These are phyloP conservation scores for Lutraria lutraria DNA, from an alignment of 2,888 invertebrate species.

Conservation along the genomic window DNA sequence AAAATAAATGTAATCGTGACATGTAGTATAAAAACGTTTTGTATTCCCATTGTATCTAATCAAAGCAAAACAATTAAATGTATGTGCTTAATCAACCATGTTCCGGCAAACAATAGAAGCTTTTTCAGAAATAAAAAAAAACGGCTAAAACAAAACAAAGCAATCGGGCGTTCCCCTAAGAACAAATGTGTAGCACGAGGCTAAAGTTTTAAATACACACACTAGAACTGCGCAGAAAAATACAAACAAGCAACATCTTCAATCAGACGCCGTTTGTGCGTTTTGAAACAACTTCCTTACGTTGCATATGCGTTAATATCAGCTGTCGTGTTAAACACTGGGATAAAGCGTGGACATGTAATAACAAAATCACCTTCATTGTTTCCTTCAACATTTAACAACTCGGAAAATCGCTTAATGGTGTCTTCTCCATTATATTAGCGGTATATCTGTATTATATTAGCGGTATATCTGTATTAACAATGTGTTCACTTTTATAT, in stretches of 20 bases:
- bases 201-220: too few relatives aligned
- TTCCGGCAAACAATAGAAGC: too few relatives aligned
- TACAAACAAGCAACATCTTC: not conserved
- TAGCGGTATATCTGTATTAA: slow-evolving; percentile 5
- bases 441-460: not conserved
- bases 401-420: not conserved
- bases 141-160: too few relatives aligned
- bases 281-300: not conserved
- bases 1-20: too few relatives aligned
- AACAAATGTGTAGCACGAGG: too few relatives aligned
- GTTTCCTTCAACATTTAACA: not conserved
- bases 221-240: too few relatives aligned
- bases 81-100: too few relatives aligned
- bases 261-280: not conserved
- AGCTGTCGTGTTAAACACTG: not conserved
- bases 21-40: too few relatives aligned
- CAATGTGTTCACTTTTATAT: not conserved
- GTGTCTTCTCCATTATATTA: not conserved
- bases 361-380: not conserved
- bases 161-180: too few relatives aligned
- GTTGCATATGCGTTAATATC: not conserved
- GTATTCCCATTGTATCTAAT: too few relatives aligned
- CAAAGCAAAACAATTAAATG: too few relatives aligned
- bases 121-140: too few relatives aligned
- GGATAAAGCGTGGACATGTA: not conserved